Evolutionary conservation across 37 sponge, comb jelly and placozoan genomes (phyloP).

Genomic region (Bolinopsis microptera): DNA sequence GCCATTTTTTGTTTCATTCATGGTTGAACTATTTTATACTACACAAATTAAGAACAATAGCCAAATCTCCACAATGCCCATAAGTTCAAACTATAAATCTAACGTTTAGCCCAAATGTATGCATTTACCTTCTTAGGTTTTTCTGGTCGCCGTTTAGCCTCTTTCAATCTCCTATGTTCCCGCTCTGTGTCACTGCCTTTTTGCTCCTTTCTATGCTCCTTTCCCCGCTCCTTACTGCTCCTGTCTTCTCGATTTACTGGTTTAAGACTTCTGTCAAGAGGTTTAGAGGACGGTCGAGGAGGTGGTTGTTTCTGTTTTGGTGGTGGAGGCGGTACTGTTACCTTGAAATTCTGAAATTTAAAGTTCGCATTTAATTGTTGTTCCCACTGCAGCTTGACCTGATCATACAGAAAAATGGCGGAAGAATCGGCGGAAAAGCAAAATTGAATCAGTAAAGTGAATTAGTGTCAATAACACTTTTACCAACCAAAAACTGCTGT

Average conservation of each 20-base stretch:
- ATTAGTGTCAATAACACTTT: too few relatives aligned
- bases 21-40: too few relatives aligned
- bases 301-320: not conserved
- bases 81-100: too few relatives aligned
- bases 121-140: not conserved
- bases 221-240: not conserved
- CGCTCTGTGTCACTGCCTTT: not conserved
- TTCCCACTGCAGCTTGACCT: too few relatives aligned
- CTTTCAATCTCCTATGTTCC: not conserved
- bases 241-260: not conserved
- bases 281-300: not conserved
- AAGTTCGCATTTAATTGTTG: not conserved
- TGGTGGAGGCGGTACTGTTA: not conserved
- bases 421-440: too few relatives aligned
- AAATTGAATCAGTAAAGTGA: too few relatives aligned
- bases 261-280: not conserved
- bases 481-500: not conserved
- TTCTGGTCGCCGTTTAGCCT: not conserved
- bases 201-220: not conserved
- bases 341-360: constrained; percentile 40
- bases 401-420: too few relatives aligned
- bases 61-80: too few relatives aligned
- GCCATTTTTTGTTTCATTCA: too few relatives aligned
- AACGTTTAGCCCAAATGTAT: too few relatives aligned
- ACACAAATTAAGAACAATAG: too few relatives aligned